Evolutionary conservation across 2,797 vertebrate genomes (phyloP).

Genomic region (Thalassophryne amazonica): DNA sequence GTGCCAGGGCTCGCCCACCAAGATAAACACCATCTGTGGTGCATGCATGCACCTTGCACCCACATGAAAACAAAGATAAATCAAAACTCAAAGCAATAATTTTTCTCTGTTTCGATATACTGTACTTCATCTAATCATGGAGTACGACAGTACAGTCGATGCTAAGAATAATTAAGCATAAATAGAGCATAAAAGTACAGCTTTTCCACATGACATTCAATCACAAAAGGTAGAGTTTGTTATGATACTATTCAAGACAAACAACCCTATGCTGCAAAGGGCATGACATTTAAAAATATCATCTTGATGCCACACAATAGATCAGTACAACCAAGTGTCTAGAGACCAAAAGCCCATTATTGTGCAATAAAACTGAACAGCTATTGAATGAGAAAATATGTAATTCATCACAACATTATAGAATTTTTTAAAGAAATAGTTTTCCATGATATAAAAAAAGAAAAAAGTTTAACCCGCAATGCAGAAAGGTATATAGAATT

Average conservation of each 20-base stretch:
- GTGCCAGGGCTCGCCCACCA: too few relatives aligned
- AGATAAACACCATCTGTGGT: too few relatives aligned
- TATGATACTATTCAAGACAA: conserved; percentile 9
- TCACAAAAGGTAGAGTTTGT: conserved; percentile 9
- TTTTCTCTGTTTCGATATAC: background rate
- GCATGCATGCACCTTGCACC: conserved; percentile 16
- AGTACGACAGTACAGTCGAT: background rate
- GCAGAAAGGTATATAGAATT: conserved; percentile 25
- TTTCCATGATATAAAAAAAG: conserved; percentile 10
- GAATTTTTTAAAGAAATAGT: too few relatives aligned
- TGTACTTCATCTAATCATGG: background rate
- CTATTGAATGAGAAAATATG: background rate
- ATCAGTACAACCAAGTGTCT: conserved; percentile 8
- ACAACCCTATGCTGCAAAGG: conserved; percentile 24
- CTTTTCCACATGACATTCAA: conserved; percentile 1
- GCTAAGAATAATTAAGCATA: background rate
- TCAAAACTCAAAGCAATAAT: conserved; percentile 4
- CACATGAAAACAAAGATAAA: conserved; percentile 1
- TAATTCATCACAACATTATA: background rate
- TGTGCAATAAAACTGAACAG: background rate
- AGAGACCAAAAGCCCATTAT: background rate
- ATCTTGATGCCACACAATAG: conserved; percentile 6
- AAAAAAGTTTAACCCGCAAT: too few relatives aligned
- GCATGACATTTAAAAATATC: conserved; percentile 44
- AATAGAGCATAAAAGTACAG: conserved; percentile 4